phyloP scores from a whole-genome alignment of 2,797 vertebrate species.

The Scolopax bukidnonensis region DNA sequence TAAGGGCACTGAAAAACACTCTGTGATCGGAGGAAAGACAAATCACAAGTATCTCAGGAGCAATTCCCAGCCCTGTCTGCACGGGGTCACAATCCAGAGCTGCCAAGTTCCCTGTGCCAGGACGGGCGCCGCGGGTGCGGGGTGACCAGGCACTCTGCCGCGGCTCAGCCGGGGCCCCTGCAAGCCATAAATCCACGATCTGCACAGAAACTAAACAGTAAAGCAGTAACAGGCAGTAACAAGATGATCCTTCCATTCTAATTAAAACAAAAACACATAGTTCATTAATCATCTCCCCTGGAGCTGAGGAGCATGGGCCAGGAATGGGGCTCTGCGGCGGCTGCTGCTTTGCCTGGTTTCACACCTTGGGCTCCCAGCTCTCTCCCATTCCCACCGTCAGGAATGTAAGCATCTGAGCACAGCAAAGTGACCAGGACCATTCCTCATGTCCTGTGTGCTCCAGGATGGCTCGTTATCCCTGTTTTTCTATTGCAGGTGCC shows the following conservation, averaged over 20 bases:
- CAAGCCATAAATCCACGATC: neutral
- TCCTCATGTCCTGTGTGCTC: rapidly evolving
- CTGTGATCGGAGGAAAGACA: neutral
- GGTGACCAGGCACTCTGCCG: neutral
- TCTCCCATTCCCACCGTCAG: neutral
- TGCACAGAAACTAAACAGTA: neutral
- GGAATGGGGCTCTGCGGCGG: neutral
- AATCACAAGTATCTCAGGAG: neutral
- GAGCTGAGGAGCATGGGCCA: neutral
- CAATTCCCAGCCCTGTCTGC: neutral
- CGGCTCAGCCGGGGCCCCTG: neutral
- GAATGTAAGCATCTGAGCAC: rapidly evolving
- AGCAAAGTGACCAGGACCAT: neutral
- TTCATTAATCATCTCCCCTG: neutral
- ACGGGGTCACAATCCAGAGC: neutral
- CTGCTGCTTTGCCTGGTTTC: neutral
- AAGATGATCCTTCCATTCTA: neutral
- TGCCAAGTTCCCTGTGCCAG: rapidly evolving
- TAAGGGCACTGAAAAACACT: neutral
- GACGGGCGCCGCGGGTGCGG: neutral
- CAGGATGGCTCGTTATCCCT: neutral
- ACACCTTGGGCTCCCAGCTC: neutral
- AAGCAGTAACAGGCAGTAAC: neutral
- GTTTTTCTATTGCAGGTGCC: neutral
- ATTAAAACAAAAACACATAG: neutral